Conservation (phyloP, 2,113 vertebrate genomes). For the Nesoenas mayeri region DNA sequence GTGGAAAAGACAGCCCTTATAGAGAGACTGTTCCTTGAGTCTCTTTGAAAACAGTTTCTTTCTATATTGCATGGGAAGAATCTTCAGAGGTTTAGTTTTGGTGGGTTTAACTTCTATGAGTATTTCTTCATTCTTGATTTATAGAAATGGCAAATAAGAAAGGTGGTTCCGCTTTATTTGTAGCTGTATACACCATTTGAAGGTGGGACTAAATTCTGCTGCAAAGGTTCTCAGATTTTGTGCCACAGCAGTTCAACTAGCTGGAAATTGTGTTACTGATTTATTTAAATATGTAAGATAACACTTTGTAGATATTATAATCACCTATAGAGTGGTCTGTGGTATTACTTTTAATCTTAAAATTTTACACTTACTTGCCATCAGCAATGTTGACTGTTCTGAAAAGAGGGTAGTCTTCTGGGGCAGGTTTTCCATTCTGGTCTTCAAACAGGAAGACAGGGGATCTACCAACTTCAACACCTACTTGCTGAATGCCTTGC, state of each 20-base stretch:
- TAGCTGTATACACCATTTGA: background rate
- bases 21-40: background rate
- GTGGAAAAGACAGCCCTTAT: background rate
- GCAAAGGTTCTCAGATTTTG: background rate
- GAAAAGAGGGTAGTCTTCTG: constrained; percentile 95
- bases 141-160: background rate
- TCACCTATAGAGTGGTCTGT: background rate
- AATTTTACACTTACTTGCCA: constrained; percentile 87
- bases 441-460: constrained; percentile 97
- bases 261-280: background rate
- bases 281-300: background rate
- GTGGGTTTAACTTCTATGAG: background rate
- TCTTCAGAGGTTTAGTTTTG: background rate
- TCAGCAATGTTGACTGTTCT: constrained; percentile 90
- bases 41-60: background rate
- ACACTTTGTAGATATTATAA: background rate
- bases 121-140: background rate
- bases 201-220: background rate
- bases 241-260: background rate
- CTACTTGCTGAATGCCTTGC: constrained; percentile 92
- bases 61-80: background rate
- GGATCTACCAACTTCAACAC: constrained; percentile 93
- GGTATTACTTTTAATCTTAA: background rate
- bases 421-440: constrained; percentile 89
- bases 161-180: background rate